Conservation (phyloP, 92 coral and sea anemone genomes). For the Umimayanthus kanabou region DNA sequence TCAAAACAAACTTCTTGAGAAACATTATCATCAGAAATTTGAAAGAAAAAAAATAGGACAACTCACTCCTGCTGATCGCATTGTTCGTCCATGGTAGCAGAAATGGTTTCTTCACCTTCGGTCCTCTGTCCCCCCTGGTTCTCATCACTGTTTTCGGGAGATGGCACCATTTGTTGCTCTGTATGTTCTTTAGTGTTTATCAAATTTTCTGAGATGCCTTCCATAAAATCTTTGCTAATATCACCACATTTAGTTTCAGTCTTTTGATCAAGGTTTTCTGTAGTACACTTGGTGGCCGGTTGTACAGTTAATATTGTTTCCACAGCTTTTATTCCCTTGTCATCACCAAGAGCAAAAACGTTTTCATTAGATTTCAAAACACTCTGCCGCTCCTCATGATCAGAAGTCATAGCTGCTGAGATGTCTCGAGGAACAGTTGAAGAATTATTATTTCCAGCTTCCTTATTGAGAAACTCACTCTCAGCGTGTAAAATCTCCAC, state of each 20-base stretch:
- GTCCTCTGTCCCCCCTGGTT: not conserved
- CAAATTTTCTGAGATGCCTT: not conserved
- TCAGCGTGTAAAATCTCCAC: not conserved
- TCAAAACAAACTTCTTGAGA: not conserved
- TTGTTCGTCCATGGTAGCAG: conserved; percentile 22
- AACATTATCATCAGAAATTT: not conserved
- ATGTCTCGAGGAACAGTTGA: not conserved
- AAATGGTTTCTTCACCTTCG: not conserved
- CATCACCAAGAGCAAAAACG: not conserved
- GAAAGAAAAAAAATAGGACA: too few relatives aligned
- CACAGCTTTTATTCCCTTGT: not conserved
- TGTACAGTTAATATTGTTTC: not conserved
- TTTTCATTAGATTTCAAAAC: not conserved
- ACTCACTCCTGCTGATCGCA: conserved; percentile 20
- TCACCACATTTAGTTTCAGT: not conserved
- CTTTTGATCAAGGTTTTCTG: not conserved
- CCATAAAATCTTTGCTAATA: not conserved
- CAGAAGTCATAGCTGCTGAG: not conserved
- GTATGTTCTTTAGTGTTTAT: not conserved
- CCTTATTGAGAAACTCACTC: not conserved
- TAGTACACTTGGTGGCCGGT: not conserved
- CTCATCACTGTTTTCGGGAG: not conserved
- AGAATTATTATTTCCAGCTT: not conserved
- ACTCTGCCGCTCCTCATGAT: not conserved
- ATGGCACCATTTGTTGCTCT: not conserved